phyloP scores from a whole-genome alignment of 2,888 invertebrate species.

The Arenicola marina region DNA sequence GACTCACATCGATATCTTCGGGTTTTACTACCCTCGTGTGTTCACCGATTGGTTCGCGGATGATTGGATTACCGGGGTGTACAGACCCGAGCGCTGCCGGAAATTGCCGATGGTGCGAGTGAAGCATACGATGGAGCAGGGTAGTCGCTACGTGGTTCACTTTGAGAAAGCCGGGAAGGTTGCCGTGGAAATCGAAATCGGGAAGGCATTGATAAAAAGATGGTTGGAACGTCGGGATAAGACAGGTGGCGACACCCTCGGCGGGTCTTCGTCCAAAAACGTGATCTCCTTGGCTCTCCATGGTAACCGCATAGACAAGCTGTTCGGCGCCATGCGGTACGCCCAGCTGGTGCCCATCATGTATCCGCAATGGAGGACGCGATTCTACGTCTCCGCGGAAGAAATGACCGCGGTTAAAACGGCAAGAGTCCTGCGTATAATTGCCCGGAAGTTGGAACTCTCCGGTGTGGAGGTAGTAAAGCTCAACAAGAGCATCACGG shows the following conservation, averaged over 20 bases:
- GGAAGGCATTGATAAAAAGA: slow-evolving; percentile 25
- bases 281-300: slow-evolving; percentile 31
- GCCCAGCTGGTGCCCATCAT: slow-evolving; percentile 30
- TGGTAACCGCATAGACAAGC: slow-evolving; percentile 24
- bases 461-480: slow-evolving; percentile 32
- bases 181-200: slow-evolving; percentile 34
- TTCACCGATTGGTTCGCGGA: slow-evolving; percentile 67
- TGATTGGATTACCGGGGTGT: slow-evolving; percentile 71
- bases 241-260: slow-evolving; percentile 1
- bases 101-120: slow-evolving; percentile 32
- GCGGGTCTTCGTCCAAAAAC: slow-evolving; percentile 10
- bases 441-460: slow-evolving; percentile 29
- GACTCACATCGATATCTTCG: slow-evolving; percentile 38
- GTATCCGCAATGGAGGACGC: slow-evolving; percentile 30
- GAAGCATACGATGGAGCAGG: slow-evolving; percentile 38
- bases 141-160: slow-evolving; percentile 33
- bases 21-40: slow-evolving; percentile 37
- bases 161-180: slow-evolving; percentile 32
- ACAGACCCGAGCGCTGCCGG: slow-evolving; percentile 38
- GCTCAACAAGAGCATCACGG: slow-evolving; percentile 13
- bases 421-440: slow-evolving; percentile 9
- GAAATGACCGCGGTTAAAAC: neutral
- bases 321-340: slow-evolving; percentile 32
- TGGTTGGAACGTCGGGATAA: slow-evolving; percentile 24
- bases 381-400: slow-evolving; percentile 24